Conservation (phyloP, 2,113 vertebrate genomes). For the Rhinichthys klamathensis region DNA sequence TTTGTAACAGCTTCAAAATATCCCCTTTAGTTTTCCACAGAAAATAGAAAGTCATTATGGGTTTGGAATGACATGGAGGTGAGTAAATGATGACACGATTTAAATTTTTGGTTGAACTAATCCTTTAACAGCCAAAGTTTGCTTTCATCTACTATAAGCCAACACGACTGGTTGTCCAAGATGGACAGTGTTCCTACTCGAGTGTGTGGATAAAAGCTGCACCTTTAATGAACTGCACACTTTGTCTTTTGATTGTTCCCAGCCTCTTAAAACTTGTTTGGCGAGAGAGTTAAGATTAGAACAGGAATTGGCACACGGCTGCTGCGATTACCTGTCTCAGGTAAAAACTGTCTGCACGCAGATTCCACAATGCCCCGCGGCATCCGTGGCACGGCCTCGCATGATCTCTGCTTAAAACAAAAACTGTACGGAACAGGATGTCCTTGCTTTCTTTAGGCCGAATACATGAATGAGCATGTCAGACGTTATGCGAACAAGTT, state of each 20-base stretch:
- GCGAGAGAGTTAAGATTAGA: constrained; percentile 25
- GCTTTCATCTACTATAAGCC: background rate
- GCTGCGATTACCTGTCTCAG: constrained; percentile 35
- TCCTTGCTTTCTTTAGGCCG: constrained; percentile 2
- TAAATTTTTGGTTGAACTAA: background rate
- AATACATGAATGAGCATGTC: constrained; percentile 36
- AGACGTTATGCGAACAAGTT: background rate
- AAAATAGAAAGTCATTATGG: background rate
- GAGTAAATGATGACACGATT: background rate
- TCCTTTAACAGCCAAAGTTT: background rate
- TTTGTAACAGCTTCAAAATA: background rate
- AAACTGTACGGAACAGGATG: constrained; percentile 12
- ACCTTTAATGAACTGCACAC: background rate
- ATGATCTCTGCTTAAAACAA: constrained; percentile 18
- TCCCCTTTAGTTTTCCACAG: background rate
- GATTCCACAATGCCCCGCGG: constrained; percentile 17
- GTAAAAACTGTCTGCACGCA: constrained; percentile 39
- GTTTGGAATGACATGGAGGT: background rate
- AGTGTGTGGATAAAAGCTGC: background rate
- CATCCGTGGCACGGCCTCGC: background rate
- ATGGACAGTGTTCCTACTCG: background rate
- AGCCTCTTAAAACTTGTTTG: constrained; percentile 28
- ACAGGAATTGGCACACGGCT: constrained; percentile 22
- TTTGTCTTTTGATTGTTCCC: constrained; percentile 9
- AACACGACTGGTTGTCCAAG: background rate